phyloP scores from a whole-genome alignment of 2,888 invertebrate species.

The Parthenolecanium corni region DNA sequence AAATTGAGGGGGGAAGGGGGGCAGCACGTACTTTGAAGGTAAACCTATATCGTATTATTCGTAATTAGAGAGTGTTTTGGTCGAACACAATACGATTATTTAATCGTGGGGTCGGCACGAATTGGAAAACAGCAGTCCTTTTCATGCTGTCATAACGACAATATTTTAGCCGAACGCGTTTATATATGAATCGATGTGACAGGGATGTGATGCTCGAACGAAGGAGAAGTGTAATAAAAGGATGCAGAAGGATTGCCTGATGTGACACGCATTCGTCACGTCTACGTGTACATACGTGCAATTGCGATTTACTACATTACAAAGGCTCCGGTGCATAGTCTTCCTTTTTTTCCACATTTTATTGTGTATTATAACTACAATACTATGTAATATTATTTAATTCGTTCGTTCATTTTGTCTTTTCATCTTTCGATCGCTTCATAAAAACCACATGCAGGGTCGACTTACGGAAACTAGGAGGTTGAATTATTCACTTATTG shows the following conservation, averaged over 20 bases:
- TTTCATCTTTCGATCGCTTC: not conserved
- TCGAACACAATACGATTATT: slow-evolving; percentile 12
- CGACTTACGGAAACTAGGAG: too few species aligned
- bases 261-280: not conserved
- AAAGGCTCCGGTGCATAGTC: not conserved
- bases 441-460: too few species aligned
- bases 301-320: not conserved
- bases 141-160: not conserved
- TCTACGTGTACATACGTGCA: not conserved
- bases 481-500: too few species aligned
- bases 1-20: not conserved
- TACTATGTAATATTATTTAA: too few species aligned
- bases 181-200: not conserved
- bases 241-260: not conserved
- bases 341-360: not conserved
- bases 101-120: not conserved
- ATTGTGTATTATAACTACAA: not conserved
- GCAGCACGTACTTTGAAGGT: not conserved
- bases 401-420: not conserved
- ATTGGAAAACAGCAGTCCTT: not conserved
- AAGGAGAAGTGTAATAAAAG: too few species aligned
- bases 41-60: slow-evolving; percentile 18
- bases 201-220: not conserved
- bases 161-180: not conserved
- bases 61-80: slow-evolving; percentile 24